Evolutionary conservation across 2,113 vertebrate genomes (phyloP).

Genomic region (Caracal caracal): DNA sequence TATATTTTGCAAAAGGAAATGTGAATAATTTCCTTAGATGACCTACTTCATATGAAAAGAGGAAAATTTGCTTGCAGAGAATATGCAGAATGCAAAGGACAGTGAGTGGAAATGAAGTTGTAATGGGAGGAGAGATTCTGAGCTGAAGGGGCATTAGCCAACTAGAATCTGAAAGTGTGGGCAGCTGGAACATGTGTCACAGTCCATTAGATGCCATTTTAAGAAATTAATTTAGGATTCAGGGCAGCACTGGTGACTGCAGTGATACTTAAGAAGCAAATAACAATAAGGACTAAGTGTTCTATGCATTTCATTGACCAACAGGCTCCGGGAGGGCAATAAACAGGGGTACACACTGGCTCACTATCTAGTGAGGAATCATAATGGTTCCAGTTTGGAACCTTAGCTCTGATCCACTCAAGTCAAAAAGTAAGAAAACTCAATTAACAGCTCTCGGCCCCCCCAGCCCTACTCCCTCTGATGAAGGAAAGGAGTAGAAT

Average conservation of each 20-base stretch:
- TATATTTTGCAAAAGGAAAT: slow-evolving; percentile 58
- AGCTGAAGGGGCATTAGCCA: not conserved
- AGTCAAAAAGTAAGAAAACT: slow-evolving; percentile 49
- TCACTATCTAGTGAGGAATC: not conserved
- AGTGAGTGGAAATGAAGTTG: not conserved
- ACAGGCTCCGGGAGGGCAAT: not conserved
- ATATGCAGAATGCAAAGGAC: not conserved
- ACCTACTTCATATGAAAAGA: slow-evolving; percentile 30
- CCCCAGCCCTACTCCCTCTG: not conserved
- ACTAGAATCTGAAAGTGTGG: not conserved
- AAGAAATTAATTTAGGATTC: slow-evolving; percentile 46
- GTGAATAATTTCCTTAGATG: slow-evolving; percentile 64
- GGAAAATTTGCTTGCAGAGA: slow-evolving; percentile 12
- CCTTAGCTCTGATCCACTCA: not conserved
- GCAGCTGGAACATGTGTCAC: not conserved
- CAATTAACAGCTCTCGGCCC: not conserved
- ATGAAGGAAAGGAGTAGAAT: not conserved
- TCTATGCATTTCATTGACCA: not conserved
- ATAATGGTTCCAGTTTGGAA: not conserved
- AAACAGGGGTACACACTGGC: not conserved
- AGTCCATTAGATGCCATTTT: not conserved
- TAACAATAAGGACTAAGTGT: not conserved
- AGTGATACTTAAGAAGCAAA: not conserved
- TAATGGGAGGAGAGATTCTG: not conserved
- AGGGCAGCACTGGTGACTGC: not conserved